Percentiles rank a stretch among this genome's conserved stretches.
These are phyloP conservation scores for Maniola jurtina DNA, from an alignment of 1,140 invertebrate genomes.

Conservation along the genomic window DNA sequence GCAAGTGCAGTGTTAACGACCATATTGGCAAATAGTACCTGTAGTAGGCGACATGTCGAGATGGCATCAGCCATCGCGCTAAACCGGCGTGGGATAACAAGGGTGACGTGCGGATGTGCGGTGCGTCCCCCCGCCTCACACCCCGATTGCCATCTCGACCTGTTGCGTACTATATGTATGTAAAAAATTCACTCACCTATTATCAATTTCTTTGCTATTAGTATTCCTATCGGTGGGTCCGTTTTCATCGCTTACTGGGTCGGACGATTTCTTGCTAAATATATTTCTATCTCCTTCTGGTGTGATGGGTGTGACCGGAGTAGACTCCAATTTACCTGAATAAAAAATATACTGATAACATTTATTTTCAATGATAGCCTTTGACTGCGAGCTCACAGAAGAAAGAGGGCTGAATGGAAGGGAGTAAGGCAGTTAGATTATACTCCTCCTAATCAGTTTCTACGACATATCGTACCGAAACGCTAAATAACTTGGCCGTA, in stretches of 20 bases:
- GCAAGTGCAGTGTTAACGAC: no score
- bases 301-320: slow-evolving; percentile 12
- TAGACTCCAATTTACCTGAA: slow-evolving; percentile 47
- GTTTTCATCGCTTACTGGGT: neutral
- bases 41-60: no score
- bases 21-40: no score
- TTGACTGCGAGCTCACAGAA: neutral
- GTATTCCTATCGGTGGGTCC: slow-evolving; percentile 34
- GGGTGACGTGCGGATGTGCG: no score
- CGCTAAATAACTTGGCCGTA: no score
- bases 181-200: slow-evolving; percentile 17
- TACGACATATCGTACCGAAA: no score
- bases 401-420: neutral
- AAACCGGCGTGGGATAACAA: no score
- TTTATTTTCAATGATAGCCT: neutral
- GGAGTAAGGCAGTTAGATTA: neutral
- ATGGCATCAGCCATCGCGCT: no score
- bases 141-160: no score
- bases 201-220: slow-evolving; percentile 31
- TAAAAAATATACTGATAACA: slow-evolving; percentile 1
- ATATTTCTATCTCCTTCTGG: slow-evolving; percentile 43
- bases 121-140: no score
- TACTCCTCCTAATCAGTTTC: no score
- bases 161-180: no score
- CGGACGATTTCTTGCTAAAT: slow-evolving; percentile 39